phyloP scores from a whole-genome alignment of 2,888 invertebrate species.

The Trissonchulus latispiculum region DNA sequence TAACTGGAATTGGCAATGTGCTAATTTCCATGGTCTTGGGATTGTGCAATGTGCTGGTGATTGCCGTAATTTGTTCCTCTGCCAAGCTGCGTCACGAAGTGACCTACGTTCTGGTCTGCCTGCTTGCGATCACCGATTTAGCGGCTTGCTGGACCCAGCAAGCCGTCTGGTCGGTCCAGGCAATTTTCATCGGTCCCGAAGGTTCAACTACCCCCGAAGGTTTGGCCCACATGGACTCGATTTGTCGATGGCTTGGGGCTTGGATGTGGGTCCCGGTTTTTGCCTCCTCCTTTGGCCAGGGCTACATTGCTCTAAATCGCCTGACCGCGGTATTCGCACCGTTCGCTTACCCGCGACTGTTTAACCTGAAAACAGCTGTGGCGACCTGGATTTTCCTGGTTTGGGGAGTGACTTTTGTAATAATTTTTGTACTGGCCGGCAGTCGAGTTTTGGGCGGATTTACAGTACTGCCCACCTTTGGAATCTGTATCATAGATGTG shows the following conservation, averaged over 20 bases:
- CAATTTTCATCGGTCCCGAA: no score
- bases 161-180: no score
- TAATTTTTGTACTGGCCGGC: neutral
- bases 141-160: neutral
- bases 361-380: neutral
- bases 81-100: neutral
- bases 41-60: no score
- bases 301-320: conserved; percentile 5
- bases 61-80: no score
- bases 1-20: no score
- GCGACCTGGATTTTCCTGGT: neutral
- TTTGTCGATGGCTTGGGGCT: conserved; percentile 1
- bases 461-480: conserved; percentile 1
- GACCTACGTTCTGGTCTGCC: neutral
- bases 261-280: neutral
- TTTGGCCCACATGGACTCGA: no score
- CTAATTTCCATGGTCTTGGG: no score
- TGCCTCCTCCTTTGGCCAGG: neutral
- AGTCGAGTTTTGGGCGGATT: neutral
- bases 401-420: neutral
- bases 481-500: neutral
- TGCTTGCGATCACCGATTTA: neutral
- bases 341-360: neutral
- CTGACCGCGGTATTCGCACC: neutral
- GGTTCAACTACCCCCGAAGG: no score